These are phyloP conservation scores for Halcyon senegalensis DNA, from an alignment of 2,113 vertebrate species.

Conservation along the genomic window DNA sequence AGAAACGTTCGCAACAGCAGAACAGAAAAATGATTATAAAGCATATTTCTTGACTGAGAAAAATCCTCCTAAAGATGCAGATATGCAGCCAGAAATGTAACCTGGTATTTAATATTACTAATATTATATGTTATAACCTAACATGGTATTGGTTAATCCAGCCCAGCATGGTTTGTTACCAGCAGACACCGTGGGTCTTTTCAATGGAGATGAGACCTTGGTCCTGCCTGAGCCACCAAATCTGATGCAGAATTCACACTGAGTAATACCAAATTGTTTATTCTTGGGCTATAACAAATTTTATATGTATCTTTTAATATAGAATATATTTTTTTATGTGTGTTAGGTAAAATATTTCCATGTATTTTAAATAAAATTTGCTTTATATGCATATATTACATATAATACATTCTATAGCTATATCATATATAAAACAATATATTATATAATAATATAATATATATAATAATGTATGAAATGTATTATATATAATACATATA, in stretches of 20 bases:
- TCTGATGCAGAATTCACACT: not conserved
- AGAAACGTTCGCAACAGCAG: fast-evolving
- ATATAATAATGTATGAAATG: too few species aligned
- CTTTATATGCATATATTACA: too few species aligned
- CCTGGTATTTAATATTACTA: not conserved
- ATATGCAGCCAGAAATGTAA: not conserved
- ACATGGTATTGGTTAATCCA: not conserved
- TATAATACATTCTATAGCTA: too few species aligned
- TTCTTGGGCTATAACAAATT: not conserved
- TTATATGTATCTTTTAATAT: too few species aligned
- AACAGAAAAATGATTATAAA: fast-evolving
- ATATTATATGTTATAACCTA: not conserved
- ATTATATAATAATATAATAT: too few species aligned
- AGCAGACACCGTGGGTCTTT: not conserved
- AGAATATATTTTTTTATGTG: not conserved
- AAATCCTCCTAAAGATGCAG: not conserved
- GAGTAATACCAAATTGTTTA: not conserved
- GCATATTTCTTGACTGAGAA: not conserved
- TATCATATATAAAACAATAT: too few species aligned
- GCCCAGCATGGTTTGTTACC: not conserved
- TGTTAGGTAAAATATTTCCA: too few species aligned
- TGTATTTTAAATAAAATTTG: too few species aligned
- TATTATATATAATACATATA: too few species aligned
- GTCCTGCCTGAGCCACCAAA: not conserved
- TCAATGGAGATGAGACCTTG: not conserved